phyloP scores from a whole-genome alignment of 2,797 vertebrate species.

The Rhinoraja longicauda region DNA sequence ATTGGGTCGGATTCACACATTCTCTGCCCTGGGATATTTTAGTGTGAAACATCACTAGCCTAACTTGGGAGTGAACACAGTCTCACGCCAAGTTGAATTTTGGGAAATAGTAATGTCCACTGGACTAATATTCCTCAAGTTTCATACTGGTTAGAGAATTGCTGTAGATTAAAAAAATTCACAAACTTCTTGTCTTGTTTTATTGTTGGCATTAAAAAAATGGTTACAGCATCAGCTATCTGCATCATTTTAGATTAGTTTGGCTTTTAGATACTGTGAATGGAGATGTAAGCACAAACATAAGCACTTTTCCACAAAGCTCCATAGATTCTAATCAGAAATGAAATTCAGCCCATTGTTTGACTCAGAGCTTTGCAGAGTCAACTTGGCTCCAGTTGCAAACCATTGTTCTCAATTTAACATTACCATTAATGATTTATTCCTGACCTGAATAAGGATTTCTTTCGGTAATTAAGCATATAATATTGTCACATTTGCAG shows the following conservation, averaged over 20 bases:
- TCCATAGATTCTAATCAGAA: neutral
- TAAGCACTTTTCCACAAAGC: neutral
- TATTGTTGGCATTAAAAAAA: neutral
- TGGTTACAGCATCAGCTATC: neutral
- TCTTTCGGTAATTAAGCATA: neutral
- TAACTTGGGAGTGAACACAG: neutral
- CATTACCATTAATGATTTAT: neutral
- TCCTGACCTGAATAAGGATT: neutral
- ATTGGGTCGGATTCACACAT: neutral
- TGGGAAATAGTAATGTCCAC: neutral
- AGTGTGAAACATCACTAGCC: neutral
- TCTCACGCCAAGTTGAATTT: neutral
- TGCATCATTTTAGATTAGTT: neutral
- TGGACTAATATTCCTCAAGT: neutral
- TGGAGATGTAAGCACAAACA: neutral
- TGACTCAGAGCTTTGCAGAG: neutral
- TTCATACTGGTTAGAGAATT: neutral
- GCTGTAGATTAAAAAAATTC: neutral
- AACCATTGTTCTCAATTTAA: neutral
- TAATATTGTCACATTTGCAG: neutral
- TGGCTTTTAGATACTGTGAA: neutral
- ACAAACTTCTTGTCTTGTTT: neutral
- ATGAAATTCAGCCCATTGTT: neutral
- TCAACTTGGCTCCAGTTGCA: neutral
- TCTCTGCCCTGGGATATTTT: neutral